A percentile compares a stretch with the other conserved stretches of the same genome.
Evolutionary conservation across 1,140 invertebrate species (phyloP).

Genomic region (Orchesella cincta): DNA sequence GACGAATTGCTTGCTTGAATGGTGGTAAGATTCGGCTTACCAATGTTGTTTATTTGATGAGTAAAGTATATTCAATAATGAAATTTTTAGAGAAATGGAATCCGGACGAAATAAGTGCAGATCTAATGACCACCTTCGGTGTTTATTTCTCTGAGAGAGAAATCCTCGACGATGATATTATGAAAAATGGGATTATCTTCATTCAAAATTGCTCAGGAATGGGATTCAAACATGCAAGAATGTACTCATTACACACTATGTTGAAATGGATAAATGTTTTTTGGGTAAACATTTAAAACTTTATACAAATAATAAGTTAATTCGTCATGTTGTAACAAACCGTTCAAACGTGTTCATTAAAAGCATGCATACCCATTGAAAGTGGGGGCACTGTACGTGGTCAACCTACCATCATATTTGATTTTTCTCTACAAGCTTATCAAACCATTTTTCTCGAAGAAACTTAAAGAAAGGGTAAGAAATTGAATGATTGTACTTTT

Average conservation of each 20-base stretch:
- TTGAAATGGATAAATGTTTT: neutral
- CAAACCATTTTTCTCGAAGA: neutral
- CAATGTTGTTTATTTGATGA: no score
- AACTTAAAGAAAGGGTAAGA: neutral
- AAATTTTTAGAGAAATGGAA: neutral
- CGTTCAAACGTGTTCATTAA: neutral
- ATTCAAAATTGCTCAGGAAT: neutral
- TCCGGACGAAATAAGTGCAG: no score
- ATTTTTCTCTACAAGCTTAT: neutral
- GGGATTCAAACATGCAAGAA: neutral
- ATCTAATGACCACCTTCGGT: neutral
- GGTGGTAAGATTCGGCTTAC: neutral
- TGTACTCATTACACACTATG: neutral
- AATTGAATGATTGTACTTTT: neutral
- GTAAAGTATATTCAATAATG: no score
- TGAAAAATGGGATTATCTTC: constrained; percentile 1
- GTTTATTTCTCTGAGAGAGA: neutral
- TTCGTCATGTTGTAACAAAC: neutral
- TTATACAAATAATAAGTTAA: no score
- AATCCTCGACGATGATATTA: neutral
- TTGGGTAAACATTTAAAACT: constrained; percentile 1
- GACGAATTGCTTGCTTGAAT: neutral
- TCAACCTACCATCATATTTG: neutral
- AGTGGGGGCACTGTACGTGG: neutral
- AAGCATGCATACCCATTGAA: neutral